Evolutionary conservation across 2,797 vertebrate genomes (phyloP).

Genomic region (Fundulus diaphanus): DNA sequence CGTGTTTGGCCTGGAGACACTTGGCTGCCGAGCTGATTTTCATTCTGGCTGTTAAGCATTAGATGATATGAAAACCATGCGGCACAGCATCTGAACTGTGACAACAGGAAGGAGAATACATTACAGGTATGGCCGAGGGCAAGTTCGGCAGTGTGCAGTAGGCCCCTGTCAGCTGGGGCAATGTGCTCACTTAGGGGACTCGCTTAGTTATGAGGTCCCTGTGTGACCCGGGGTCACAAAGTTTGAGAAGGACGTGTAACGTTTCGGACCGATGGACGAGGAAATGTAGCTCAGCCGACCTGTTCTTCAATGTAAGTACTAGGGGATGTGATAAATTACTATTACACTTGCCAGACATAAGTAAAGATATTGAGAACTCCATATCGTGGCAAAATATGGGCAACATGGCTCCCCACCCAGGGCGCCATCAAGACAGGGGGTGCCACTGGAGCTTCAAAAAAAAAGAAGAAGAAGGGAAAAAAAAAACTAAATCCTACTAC

Average conservation of each 20-base stretch:
- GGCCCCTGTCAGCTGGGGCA: not conserved
- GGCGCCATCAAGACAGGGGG: not conserved
- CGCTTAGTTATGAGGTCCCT: not conserved
- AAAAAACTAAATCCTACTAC: not conserved
- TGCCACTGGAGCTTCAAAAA: not conserved
- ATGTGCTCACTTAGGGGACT: not conserved
- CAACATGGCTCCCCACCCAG: not conserved
- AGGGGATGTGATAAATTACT: not conserved
- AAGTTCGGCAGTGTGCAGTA: not conserved
- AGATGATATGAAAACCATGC: constrained; percentile 8
- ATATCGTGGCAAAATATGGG: not conserved
- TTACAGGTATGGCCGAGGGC: not conserved
- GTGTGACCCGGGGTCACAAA: too few species aligned
- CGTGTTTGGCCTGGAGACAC: constrained; percentile 17
- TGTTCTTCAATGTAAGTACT: not conserved
- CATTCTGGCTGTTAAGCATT: constrained; percentile 3
- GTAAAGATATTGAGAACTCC: not conserved
- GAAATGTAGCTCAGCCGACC: not conserved
- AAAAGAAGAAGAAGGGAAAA: not conserved
- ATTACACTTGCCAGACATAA: not conserved
- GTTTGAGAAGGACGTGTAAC: not conserved
- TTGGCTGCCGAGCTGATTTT: constrained; percentile 22
- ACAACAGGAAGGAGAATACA: not conserved
- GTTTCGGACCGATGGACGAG: not conserved
- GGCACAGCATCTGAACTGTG: not conserved